phyloP scores from a whole-genome alignment of 2,888 invertebrate genomes.

The Asteroscopus sphinx region DNA sequence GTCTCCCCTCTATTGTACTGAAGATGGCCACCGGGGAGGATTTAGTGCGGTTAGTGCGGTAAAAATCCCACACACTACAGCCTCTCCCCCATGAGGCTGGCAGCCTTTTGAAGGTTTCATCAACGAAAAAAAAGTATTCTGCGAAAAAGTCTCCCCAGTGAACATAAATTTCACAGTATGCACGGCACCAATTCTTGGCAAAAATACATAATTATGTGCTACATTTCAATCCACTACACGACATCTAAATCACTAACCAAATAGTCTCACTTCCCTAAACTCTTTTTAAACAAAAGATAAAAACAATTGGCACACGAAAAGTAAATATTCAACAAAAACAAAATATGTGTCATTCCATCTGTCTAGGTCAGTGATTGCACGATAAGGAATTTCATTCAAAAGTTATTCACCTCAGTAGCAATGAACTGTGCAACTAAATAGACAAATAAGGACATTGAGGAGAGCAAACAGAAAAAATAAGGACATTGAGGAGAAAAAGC shows the following conservation, averaged over 20 bases:
- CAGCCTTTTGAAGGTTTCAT: too few relatives aligned
- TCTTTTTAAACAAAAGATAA: constrained; percentile 10
- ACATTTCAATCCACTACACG: background rate
- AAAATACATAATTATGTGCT: background rate
- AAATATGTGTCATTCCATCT: background rate
- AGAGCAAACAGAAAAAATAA: constrained; percentile 5
- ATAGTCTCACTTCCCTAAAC: constrained; percentile 1
- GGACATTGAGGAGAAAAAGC: background rate
- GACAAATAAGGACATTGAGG: background rate
- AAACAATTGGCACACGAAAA: background rate
- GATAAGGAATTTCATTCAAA: constrained; percentile 7
- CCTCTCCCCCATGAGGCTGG: too few relatives aligned
- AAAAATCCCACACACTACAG: too few relatives aligned
- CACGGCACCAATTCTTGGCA: too few relatives aligned
- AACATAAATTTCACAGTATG: too few relatives aligned
- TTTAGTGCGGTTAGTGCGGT: too few relatives aligned
- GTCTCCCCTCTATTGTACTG: too few relatives aligned
- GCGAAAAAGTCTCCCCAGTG: too few relatives aligned
- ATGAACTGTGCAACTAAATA: constrained; percentile 28
- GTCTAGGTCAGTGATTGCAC: constrained; percentile 5
- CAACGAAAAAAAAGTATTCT: too few relatives aligned
- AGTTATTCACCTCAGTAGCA: constrained; percentile 12
- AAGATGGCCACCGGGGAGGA: too few relatives aligned
- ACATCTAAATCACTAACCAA: background rate
- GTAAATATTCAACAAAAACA: background rate